Conservation (phyloP, 2,888 invertebrate species). For the Eupithecia subfuscata region DNA sequence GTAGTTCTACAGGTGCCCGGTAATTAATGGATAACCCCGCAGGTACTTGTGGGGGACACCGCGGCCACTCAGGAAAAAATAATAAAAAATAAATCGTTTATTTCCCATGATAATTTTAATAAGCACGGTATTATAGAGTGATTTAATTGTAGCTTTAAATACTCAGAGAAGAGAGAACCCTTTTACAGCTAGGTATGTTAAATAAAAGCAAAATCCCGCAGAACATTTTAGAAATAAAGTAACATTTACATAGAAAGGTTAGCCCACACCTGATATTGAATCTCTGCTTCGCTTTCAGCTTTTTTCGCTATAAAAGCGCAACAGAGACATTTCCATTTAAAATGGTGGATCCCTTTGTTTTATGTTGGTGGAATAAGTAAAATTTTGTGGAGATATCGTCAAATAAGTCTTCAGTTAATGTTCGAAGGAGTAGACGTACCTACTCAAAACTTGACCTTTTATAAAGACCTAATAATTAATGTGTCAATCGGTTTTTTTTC, state of each 20-base stretch:
- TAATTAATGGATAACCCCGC: too few relatives aligned
- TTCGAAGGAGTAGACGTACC: not conserved
- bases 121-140: not conserved
- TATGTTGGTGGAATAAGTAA: conserved; percentile 59
- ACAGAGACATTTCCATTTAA: conserved; percentile 54
- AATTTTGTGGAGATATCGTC: conserved; percentile 42
- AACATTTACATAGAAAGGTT: conserved; percentile 44
- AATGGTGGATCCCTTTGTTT: conserved; percentile 56
- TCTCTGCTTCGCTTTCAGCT: conserved; percentile 44
- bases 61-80: too few relatives aligned
- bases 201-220: not conserved
- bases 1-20: too few relatives aligned
- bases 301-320: conserved; percentile 52
- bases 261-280: conserved; percentile 50
- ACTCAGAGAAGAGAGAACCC: not conserved
- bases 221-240: conserved; percentile 26
- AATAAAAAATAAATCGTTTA: too few relatives aligned
- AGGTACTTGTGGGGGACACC: too few relatives aligned
- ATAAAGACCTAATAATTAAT: too few relatives aligned
- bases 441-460: too few relatives aligned
- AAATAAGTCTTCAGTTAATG: not conserved
- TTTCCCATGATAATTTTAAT: not conserved
- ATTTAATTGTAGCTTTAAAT: not conserved
- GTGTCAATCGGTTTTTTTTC: too few relatives aligned
- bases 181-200: not conserved